Conservation (phyloP, 2,113 vertebrate genomes). For the Carassius carassius region DNA sequence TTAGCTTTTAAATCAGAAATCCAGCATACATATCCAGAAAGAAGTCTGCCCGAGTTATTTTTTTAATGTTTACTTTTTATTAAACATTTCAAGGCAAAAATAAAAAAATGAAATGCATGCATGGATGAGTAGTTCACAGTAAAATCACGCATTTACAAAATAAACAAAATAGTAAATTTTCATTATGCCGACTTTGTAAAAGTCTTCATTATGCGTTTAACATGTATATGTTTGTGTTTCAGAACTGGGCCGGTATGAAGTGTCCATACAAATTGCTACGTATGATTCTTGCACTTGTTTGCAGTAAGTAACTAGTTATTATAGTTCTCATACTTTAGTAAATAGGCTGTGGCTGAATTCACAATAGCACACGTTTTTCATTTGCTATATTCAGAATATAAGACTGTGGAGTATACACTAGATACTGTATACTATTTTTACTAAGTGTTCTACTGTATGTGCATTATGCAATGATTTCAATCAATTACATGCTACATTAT, state of each 20-base stretch:
- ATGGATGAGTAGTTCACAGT: too few relatives aligned
- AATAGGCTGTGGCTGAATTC: neutral
- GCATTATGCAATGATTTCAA: neutral
- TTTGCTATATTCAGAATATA: neutral
- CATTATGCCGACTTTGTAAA: neutral
- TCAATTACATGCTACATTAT: neutral
- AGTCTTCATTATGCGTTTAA: neutral
- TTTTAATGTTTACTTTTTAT: too few relatives aligned
- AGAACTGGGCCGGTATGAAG: slow-evolving; percentile 99
- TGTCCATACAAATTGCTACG: slow-evolving; percentile 96
- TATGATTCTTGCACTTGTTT: slow-evolving; percentile 95
- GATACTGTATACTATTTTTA: neutral
- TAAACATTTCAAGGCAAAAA: too few relatives aligned
- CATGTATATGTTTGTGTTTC: slow-evolving; percentile 62
- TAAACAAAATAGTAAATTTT: slow-evolving; percentile 73
- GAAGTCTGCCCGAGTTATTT: too few relatives aligned
- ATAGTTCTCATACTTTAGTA: too few relatives aligned
- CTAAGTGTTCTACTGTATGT: neutral
- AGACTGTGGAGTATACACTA: neutral
- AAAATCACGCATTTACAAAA: too few relatives aligned
- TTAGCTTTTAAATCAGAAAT: slow-evolving; percentile 67
- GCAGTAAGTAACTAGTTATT: slow-evolving; percentile 84
- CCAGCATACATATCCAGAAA: neutral
- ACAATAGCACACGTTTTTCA: neutral
- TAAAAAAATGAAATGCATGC: too few relatives aligned